Evolutionary conservation across 1,140 invertebrate genomes (phyloP), one percentile per base, ranked within the genome.

Genomic region (Philotrypesis tridentata): DNA sequence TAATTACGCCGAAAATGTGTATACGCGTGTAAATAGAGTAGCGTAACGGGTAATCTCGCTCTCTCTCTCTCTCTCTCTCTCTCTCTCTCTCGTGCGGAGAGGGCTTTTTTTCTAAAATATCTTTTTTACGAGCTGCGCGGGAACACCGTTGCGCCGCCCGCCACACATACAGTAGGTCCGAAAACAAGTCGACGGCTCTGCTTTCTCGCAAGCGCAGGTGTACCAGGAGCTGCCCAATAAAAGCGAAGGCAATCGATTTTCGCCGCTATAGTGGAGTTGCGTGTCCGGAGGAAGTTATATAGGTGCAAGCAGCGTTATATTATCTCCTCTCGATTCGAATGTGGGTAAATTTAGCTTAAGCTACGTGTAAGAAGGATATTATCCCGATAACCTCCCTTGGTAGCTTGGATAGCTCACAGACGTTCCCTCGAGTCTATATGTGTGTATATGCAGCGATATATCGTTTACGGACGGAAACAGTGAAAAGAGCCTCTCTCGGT

Each of bases 401-500:
- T n/a, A n/a, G n/a, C n/a, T 61, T 55, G 68, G 68, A 73, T 80
- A 80, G 67, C 70, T 43, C 48, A 48, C 29, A 25, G 23, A 63
- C 33, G 67, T 40, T 27, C n/a, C n/a, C n/a, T n/a, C n/a, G n/a
- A n/a, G 61, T 43, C 40, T 14, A 9, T 43, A 14, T 9, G 12
- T 40, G 8, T 9, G 12, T 40, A 31, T 72, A 63, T n/a, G n/a
- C n/a, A n/a, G n/a, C n/a, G n/a, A n/a, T n/a, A n/a, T n/a, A n/a
- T n/a, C n/a, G n/a, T n/a, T n/a, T n/a, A 72, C 78, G 60, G 33
- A 63, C 61, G 71, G 61, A 80, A 80, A 80, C 73, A 4, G 21
- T 6, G 33, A 25, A 68, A 9, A 37, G 3, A 37, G 33, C n/a
- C 63, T 78, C 40, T 78, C 75, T 60, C 76, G 65, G 5, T 29